A percentile compares a stretch with the other conserved stretches of the same genome.
Evolutionary conservation across 1,140 invertebrate species (phyloP).

Genomic region (Sycophila sp.): DNA sequence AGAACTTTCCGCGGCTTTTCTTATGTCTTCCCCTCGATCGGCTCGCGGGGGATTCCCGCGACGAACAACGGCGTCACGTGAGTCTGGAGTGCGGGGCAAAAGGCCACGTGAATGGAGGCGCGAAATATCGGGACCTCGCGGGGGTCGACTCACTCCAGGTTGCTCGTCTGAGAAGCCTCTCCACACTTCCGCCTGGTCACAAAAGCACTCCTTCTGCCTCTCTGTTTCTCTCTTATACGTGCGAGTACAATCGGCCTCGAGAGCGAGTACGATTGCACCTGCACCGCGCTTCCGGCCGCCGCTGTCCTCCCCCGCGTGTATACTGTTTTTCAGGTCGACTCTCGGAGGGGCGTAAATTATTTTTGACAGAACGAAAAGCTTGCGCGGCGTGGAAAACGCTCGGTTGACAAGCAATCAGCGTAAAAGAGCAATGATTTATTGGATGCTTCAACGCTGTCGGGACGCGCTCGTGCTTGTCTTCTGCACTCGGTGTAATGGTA

Average conservation of each 20-base stretch:
- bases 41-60: background rate
- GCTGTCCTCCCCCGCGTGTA: too few species aligned
- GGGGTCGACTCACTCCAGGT: conserved; percentile 36
- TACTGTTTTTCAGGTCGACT: too few species aligned
- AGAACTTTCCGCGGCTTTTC: background rate
- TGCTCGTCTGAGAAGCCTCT: conserved; percentile 45
- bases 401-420: too few species aligned
- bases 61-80: background rate
- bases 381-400: too few species aligned
- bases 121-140: conserved; percentile 45
- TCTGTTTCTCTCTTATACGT: background rate
- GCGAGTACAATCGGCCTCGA: conserved; percentile 43
- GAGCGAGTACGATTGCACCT: too few species aligned
- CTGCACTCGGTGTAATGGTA: too few species aligned
- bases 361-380: too few species aligned
- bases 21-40: background rate
- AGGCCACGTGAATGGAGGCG: conserved; percentile 35
- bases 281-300: too few species aligned
- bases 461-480: too few species aligned
- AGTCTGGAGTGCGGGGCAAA: background rate
- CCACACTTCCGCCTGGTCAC: conserved; percentile 24
- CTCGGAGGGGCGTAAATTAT: too few species aligned
- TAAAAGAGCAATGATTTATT: too few species aligned
- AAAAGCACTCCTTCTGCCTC: conserved; percentile 38
- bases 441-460: too few species aligned